Conservation (phyloP, 2,888 invertebrate genomes). For the Cryptocephalus moraei region DNA sequence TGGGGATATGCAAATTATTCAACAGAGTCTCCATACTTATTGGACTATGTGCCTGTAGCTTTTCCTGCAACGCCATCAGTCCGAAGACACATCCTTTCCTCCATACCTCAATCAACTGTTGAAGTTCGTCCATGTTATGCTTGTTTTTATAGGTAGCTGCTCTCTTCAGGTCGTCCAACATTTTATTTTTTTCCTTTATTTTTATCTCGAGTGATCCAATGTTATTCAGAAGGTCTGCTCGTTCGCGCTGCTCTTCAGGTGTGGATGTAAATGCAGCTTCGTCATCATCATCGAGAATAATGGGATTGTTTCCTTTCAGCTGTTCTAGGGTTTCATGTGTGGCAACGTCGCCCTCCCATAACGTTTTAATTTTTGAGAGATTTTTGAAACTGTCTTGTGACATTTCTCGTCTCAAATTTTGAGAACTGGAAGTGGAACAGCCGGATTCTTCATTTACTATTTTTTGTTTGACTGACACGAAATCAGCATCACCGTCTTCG, state of each 20-base stretch:
- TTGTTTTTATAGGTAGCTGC: conserved; percentile 23
- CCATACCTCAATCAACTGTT: conserved; percentile 43
- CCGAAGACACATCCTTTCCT: conserved; percentile 45
- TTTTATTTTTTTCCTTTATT: conserved; percentile 14
- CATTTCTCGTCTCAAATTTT: no score
- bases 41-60: conserved; percentile 33
- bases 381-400: no score
- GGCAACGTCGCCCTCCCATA: no score
- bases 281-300: conserved; percentile 7
- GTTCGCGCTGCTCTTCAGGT: conserved; percentile 13
- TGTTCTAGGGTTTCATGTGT: no score
- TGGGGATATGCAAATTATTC: conserved; percentile 11
- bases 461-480: no score
- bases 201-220: conserved; percentile 11
- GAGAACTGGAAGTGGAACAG: no score
- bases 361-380: no score
- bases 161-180: conserved; percentile 16
- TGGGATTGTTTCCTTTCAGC: no score
- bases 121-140: conserved; percentile 41
- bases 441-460: no score
- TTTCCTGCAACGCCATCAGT: conserved; percentile 41
- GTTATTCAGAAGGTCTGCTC: conserved; percentile 8
- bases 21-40: conserved; percentile 41
- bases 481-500: neutral
- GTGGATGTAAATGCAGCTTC: conserved; percentile 16